These are phyloP conservation scores for Micrasema longulum DNA, from an alignment of 1,140 invertebrate genomes.

Conservation along the genomic window DNA sequence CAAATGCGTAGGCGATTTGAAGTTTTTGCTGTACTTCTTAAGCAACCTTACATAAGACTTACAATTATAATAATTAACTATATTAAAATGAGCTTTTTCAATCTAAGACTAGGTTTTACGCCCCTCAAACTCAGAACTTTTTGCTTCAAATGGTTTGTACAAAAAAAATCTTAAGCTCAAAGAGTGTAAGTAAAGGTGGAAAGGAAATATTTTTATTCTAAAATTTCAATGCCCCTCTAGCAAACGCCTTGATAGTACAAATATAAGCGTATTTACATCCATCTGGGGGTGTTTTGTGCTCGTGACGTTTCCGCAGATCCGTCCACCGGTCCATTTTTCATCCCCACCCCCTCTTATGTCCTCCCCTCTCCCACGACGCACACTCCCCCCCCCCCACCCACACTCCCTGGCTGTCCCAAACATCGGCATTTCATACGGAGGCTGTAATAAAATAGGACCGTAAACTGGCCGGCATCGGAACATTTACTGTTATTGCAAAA, in stretches of 20 bases:
- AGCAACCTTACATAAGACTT: too few species aligned
- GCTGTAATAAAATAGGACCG: conserved; percentile 44
- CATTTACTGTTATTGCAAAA: conserved; percentile 43
- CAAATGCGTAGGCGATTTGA: too few species aligned
- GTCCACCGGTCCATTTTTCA: conserved; percentile 49
- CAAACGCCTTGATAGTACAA: conserved; percentile 1
- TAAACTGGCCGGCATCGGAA: conserved; percentile 42
- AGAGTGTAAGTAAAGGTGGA: too few species aligned
- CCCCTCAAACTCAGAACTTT: too few species aligned
- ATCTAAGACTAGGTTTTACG: too few species aligned
- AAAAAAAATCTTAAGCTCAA: background rate
- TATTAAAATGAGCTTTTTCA: too few species aligned
- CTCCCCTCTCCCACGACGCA: background rate
- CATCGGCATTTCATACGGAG: conserved; percentile 41
- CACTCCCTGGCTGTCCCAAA: conserved; percentile 1
- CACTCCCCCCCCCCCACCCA: conserved; percentile 3
- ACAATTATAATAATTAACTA: too few species aligned
- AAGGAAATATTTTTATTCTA: too few species aligned
- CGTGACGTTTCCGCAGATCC: conserved; percentile 45
- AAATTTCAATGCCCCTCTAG: background rate
- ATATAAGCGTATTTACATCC: conserved; percentile 7
- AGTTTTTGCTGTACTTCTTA: too few species aligned
- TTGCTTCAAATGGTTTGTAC: too few species aligned
- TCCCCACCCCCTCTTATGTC: conserved; percentile 2
- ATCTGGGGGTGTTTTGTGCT: conserved; percentile 29